These are phyloP conservation scores for Merops nubicus DNA, from an alignment of 2,113 vertebrate species.

Conservation along the genomic window DNA sequence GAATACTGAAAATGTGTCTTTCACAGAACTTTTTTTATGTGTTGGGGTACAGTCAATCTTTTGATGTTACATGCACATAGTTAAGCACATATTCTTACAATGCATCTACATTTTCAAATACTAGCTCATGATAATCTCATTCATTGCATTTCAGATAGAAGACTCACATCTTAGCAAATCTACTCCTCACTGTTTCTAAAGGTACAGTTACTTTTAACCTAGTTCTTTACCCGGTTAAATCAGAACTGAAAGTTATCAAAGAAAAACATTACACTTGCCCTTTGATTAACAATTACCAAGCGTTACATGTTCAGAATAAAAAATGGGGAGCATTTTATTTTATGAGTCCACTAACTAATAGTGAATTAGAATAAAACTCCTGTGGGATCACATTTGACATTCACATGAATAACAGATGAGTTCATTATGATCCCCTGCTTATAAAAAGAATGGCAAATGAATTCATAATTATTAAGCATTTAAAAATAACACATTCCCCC, in stretches of 20 bases:
- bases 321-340: slow-evolving; percentile 66
- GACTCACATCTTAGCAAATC: background rate
- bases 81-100: background rate
- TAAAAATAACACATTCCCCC: slow-evolving; percentile 68
- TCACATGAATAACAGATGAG: slow-evolving; percentile 72
- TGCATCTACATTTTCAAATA: background rate
- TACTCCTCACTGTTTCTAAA: slow-evolving; percentile 27
- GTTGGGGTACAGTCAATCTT: background rate
- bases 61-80: background rate
- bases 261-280: slow-evolving; percentile 13
- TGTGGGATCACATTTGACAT: slow-evolving; percentile 61
- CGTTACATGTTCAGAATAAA: slow-evolving; percentile 44
- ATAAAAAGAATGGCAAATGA: slow-evolving; percentile 73
- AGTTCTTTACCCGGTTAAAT: background rate
- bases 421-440: slow-evolving; percentile 70
- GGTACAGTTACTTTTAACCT: background rate
- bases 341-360: slow-evolving; percentile 67
- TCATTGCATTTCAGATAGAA: background rate
- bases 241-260: slow-evolving; percentile 28
- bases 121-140: background rate
- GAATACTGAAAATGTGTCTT: background rate
- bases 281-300: slow-evolving; percentile 55
- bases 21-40: background rate
- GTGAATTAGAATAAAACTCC: slow-evolving; percentile 72
- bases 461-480: slow-evolving; percentile 76